Percentiles rank a stretch among this genome's conserved stretches.
Conservation (phyloP, 2,888 invertebrate species). For the Caenorhabditis sinica region DNA sequence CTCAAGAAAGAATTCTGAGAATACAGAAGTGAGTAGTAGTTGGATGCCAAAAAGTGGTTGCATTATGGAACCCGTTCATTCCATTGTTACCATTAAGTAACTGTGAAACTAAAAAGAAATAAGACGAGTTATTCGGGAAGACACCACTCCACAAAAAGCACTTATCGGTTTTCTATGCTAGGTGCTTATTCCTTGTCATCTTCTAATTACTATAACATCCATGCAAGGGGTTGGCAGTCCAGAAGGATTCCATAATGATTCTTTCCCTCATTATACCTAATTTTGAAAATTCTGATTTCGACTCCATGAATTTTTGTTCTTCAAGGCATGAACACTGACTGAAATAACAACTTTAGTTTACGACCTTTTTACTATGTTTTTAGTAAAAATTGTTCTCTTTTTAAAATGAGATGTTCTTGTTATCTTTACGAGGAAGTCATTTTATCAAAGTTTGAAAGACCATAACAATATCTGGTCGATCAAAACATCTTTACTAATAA, state of each 20-base stretch:
- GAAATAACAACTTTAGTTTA: not conserved
- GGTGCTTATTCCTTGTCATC: not conserved
- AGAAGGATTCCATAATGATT: no score
- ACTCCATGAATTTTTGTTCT: no score
- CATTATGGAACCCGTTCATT: slow-evolving; percentile 51
- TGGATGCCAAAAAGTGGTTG: slow-evolving; percentile 9
- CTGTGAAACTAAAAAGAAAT: slow-evolving; percentile 36
- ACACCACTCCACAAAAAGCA: slow-evolving; percentile 16
- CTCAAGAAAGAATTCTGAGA: no score
- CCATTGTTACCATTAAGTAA: slow-evolving; percentile 45
- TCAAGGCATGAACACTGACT: not conserved
- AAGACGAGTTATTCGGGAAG: slow-evolving; percentile 48
- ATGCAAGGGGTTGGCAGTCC: not conserved
- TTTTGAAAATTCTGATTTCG: no score
- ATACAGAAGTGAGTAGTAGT: not conserved
- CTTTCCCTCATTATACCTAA: no score
- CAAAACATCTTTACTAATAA: no score
- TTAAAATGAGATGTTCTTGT: not conserved
- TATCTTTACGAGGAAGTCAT: slow-evolving; percentile 30
- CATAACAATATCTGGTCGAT: slow-evolving; percentile 9
- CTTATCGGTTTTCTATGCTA: slow-evolving; percentile 12
- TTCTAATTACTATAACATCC: slow-evolving; percentile 6
- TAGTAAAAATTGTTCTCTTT: not conserved
- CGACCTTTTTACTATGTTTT: slow-evolving; percentile 1
- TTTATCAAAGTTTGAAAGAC: slow-evolving; percentile 4